Conservation (phyloP, 2,113 vertebrate genomes). For the Zapus hudsonius region DNA sequence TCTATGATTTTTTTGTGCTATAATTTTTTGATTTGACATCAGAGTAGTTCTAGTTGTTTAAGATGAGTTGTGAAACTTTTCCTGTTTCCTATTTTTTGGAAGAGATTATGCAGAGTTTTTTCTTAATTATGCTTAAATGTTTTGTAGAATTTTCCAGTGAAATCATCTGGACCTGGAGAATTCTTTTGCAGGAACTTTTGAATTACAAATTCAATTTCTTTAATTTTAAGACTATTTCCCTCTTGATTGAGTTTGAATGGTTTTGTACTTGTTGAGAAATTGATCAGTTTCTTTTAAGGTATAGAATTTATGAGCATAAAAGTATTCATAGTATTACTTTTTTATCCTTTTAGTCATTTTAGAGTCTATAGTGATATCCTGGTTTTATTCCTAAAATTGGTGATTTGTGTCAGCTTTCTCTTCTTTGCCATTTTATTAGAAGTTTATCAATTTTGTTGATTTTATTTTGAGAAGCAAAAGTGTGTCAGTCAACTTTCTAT, state of each 20-base stretch:
- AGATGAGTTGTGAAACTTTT: constrained; percentile 2
- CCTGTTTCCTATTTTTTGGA: background rate
- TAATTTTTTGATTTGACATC: background rate
- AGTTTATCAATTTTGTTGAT: background rate
- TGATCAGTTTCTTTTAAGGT: background rate
- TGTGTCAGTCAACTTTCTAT: background rate
- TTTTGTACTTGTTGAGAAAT: constrained; percentile 4
- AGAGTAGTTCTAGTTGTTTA: background rate
- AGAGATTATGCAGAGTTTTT: background rate
- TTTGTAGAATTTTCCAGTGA: background rate
- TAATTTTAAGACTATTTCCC: background rate
- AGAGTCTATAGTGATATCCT: background rate
- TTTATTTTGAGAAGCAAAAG: background rate
- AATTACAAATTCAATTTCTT: background rate
- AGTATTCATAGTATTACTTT: background rate
- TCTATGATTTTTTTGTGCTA: background rate
- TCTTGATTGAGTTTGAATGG: background rate
- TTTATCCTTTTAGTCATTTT: background rate
- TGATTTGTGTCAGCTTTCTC: background rate
- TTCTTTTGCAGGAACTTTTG: background rate
- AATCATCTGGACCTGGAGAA: background rate
- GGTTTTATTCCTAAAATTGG: background rate
- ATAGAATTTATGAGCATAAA: background rate
- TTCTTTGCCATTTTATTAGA: background rate
- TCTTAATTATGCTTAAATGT: background rate